phyloP scores from a whole-genome alignment of 2,113 vertebrate species.

The Micronisus gabar region DNA sequence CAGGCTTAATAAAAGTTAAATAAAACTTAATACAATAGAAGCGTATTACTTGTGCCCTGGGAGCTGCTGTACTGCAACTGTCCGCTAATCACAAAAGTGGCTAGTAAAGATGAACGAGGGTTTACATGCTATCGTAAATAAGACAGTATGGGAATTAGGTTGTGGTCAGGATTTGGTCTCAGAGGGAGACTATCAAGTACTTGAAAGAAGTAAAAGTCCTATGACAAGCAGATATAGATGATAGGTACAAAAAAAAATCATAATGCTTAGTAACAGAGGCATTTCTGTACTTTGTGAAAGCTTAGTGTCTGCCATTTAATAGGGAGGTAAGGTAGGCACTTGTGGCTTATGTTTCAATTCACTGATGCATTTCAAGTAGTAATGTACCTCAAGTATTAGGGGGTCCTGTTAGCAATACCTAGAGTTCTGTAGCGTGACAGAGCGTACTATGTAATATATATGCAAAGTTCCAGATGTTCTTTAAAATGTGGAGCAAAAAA shows the following conservation, averaged over 20 bases:
- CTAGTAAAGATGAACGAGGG: background rate
- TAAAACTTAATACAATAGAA: background rate
- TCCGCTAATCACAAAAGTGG: background rate
- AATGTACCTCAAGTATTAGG: background rate
- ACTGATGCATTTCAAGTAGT: background rate
- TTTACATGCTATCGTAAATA: background rate
- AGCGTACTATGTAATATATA: fast-evolving
- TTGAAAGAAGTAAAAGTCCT: background rate
- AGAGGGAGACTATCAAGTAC: background rate
- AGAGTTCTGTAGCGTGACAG: background rate
- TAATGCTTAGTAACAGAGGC: background rate
- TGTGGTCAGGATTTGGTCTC: background rate
- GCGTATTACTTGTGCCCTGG: background rate
- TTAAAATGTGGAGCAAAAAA: background rate
- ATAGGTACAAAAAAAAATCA: background rate
- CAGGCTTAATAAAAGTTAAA: background rate
- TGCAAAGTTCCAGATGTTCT: background rate
- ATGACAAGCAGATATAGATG: background rate
- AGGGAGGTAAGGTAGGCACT: background rate
- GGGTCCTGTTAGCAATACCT: background rate
- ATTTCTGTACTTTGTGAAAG: background rate
- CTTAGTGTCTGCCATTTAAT: background rate
- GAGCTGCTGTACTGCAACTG: background rate
- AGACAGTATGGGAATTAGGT: background rate
- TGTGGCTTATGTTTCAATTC: background rate